Evolutionary conservation across 2,888 invertebrate genomes (phyloP), one percentile per base, ranked within the genome.

Genomic region (Dryobota labecula): DNA sequence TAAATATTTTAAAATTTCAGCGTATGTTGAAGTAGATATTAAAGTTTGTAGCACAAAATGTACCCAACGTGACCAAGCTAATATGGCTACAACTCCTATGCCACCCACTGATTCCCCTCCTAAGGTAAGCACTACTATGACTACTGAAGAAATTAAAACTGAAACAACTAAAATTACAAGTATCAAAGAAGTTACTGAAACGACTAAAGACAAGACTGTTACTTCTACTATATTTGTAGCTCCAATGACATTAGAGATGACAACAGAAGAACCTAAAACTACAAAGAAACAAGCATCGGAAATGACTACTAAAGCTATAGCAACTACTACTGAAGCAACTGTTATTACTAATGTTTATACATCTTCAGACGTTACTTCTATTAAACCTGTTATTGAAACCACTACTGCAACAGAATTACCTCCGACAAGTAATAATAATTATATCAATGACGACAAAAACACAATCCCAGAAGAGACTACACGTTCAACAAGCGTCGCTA

Each of bases 31-130:
- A 71, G 66, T 75, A 58, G 76, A 78, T 2, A 54, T 38, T 6
- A 58, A 71, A 30, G 45, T 57, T 24, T 88, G 87, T 68, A 60
- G 56, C 4, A n/a, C 51, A 33, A 72, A 70, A 27, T 76, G 77
- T 68, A 84, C 81, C 5, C 65, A 69, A 36, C 33, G 36, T 4
- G 57, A 69, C 6, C 38, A 63, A 1, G 47, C 27, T 18, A 24
- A 57, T n/a, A 24, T 8, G 1, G 2, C 45, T 7, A 64, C 61
- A 49, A 36, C 65, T 47, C n/a, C 69, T 62, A 36, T 27, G 18
- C 1, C 27, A 2, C 9, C 33, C 20, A 11, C 43, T 15, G 57
- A 6, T 9, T 2, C 15, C 3, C 0, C 18, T 33, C 0, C 73
- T 33, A 43, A 66, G 65, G 58, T 70, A 75, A 57, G 41, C 18